Conservation (phyloP, 2,113 vertebrate species). For the Herpetotheres cachinnans region DNA sequence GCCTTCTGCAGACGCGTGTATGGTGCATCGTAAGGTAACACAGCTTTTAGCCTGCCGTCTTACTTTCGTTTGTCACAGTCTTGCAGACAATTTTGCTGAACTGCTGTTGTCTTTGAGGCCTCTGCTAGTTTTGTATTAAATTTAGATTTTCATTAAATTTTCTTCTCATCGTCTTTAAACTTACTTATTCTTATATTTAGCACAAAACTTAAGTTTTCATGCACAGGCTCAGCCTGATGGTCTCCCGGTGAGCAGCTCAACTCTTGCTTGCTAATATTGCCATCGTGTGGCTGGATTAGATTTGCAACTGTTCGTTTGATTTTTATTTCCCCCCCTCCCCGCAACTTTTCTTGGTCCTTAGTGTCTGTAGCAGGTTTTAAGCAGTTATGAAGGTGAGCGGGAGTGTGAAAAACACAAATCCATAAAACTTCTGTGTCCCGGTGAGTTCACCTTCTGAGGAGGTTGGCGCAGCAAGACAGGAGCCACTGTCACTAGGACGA, state of each 20-base stretch:
- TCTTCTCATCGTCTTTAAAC: background rate
- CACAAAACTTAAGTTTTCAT: background rate
- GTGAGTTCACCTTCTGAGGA: background rate
- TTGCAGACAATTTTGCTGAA: background rate
- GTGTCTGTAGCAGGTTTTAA: background rate
- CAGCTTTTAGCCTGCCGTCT: background rate
- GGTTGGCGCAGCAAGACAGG: background rate
- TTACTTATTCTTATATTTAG: background rate
- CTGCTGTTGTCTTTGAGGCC: background rate
- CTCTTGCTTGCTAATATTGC: background rate
- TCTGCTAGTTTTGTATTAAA: background rate
- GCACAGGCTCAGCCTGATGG: background rate
- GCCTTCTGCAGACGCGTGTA: background rate
- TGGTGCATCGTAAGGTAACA: background rate
- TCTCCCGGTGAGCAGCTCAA: background rate
- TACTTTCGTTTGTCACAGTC: background rate
- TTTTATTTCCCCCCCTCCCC: no score
- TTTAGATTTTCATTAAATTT: background rate
- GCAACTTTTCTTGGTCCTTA: background rate
- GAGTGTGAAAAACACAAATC: background rate
- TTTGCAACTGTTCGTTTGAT: background rate
- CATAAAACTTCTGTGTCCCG: background rate
- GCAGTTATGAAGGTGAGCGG: background rate
- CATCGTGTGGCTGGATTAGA: constrained; percentile 43
- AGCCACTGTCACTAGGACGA: background rate